Evolutionary conservation across 1,140 invertebrate species (phyloP).

Genomic region (Cataglyphis hispanica): DNA sequence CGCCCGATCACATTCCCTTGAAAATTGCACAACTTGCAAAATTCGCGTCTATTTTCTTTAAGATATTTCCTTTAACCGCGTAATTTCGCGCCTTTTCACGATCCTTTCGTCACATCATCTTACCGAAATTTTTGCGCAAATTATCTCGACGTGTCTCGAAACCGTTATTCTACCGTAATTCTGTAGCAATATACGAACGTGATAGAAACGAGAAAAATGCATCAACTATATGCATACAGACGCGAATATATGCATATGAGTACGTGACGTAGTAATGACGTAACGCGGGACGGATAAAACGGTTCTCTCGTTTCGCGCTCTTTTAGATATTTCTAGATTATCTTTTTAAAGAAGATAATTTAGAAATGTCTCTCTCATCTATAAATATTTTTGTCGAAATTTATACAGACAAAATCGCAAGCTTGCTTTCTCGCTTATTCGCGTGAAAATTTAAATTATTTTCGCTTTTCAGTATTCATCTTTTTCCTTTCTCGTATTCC

Average conservation of each 20-base stretch:
- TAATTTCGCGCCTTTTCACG: background rate
- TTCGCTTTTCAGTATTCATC: background rate
- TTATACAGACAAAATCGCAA: background rate
- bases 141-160: no score
- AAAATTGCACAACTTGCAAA: conserved; percentile 38
- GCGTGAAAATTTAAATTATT: background rate
- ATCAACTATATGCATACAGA: background rate
- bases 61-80: background rate
- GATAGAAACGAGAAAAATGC: background rate
- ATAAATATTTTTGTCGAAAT: background rate
- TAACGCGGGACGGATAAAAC: background rate
- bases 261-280: no score
- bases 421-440: background rate
- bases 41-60: conserved; percentile 32
- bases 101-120: background rate
- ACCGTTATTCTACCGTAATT: no score
- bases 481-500: background rate
- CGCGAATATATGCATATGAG: no score
- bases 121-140: no score
- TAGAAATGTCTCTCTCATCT: background rate
- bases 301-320: background rate
- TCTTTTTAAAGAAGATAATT: no score
- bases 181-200: no score
- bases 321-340: no score
- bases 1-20: conserved; percentile 2